These are phyloP conservation scores for Limenitis arthemis DNA, from an alignment of 2,888 invertebrate species.

Conservation along the genomic window DNA sequence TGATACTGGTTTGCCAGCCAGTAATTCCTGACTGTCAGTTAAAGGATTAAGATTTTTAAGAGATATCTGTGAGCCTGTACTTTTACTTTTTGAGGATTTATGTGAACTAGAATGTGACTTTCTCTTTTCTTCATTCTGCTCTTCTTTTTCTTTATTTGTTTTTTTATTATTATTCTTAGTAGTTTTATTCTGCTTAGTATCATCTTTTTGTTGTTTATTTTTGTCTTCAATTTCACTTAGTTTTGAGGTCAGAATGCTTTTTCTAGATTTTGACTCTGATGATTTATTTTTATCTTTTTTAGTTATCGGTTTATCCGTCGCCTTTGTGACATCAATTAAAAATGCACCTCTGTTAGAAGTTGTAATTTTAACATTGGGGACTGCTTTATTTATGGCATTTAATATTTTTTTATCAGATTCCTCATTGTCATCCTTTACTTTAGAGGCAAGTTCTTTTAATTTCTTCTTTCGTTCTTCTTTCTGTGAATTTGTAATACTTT, in stretches of 20 bases:
- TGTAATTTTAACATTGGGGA: conserved; percentile 60
- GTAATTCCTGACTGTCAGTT: conserved; percentile 28
- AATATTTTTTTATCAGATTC: conserved; percentile 22
- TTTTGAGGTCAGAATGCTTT: not conserved
- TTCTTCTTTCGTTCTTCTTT: conserved; percentile 64
- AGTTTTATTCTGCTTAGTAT: not conserved
- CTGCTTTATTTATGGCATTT: conserved; percentile 27
- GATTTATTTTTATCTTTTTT: conserved; percentile 27
- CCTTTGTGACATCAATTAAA: conserved; percentile 46
- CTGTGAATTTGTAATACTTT: conserved; percentile 38
- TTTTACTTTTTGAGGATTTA: not conserved
- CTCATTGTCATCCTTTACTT: conserved; percentile 35
- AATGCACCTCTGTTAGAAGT: conserved; percentile 70
- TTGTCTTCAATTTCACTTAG: not conserved
- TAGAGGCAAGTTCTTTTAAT: conserved; percentile 63
- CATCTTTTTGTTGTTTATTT: not conserved
- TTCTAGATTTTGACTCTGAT: conserved; percentile 17
- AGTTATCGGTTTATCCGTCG: conserved; percentile 35
- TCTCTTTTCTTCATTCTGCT: conserved; percentile 3
- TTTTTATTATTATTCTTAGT: conserved; percentile 4
- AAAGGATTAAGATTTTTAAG: conserved; percentile 41
- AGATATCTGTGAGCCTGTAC: conserved; percentile 27
- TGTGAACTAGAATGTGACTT: conserved; percentile 2
- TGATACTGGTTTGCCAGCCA: conserved; percentile 44
- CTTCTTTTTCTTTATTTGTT: conserved; percentile 1